Evolutionary conservation across 2,113 vertebrate species (phyloP), one percentile per base, ranked within the genome.

Genomic region (Passer domesticus): DNA sequence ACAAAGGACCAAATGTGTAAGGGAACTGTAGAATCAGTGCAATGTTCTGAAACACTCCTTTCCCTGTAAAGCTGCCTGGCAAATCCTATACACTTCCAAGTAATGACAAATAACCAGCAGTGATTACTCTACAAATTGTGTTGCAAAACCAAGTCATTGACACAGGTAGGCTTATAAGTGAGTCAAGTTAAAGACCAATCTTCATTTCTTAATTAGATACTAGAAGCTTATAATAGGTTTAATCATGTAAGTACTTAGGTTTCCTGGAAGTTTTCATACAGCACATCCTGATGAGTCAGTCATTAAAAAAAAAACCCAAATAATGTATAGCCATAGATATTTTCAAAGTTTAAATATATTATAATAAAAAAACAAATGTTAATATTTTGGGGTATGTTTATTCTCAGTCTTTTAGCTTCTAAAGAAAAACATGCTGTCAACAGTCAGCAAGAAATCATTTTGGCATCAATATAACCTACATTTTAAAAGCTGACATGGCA

Each of bases 291-390:
- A 49, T 59, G 4, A 83, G 7, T 6, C 15, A 70, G 20, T 47
- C 39, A 6, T 90, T 55, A 0, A 46, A 58, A 77, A 77, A 17
- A 0, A 1, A 10, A 1, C 4, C 15, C 25, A 50, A 2, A 4
- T 31, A 60, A 60, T 6, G 1, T 14, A 49, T 10, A 83, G 23
- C 7, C 19, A 78, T 8, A 58, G 6, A 53, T 55, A 67, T n/a
- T 63, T 50, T 6, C 9, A 1, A 13, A 52, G 7, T 43, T 73
- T 68, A 59, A 53, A 33, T 33, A 41, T 30, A 55, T 35, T 28
- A 41, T 5, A 35, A 9, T 46, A 28, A 84, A 49, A 41, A 69
- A 90, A 7, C 0, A 74, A 69, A 16, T 11, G 5, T 31, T 78
- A 81, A 24, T 58, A 64, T 10, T 66, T 28, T 30, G 5, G 2